These are phyloP conservation scores for Cryptomyrus ogoouensis DNA, from an alignment of 2,113 vertebrate genomes.

Conservation along the genomic window DNA sequence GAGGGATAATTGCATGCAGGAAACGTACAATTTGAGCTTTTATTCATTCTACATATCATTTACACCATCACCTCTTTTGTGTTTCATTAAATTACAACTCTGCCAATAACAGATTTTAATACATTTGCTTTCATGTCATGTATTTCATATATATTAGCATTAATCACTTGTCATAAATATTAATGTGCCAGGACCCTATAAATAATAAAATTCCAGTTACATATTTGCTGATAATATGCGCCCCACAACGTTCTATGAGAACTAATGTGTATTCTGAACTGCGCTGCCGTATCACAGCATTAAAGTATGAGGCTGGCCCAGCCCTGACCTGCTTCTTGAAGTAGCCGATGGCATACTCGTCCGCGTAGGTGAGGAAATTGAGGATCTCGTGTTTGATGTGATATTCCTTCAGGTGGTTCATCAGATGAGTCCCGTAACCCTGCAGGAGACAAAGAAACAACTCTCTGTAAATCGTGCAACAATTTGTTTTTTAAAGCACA, in stretches of 20 bases:
- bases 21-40: neutral
- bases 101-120: neutral
- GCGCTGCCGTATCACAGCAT: neutral
- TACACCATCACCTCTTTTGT: neutral
- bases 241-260: neutral
- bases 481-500: neutral
- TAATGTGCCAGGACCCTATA: neutral
- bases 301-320: neutral
- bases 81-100: conserved; percentile 4
- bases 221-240: neutral
- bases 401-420: conserved; percentile 98
- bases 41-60: neutral
- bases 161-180: neutral
- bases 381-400: conserved; percentile 96
- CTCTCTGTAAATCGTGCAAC: neutral
- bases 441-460: conserved; percentile 35
- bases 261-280: neutral
- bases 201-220: neutral
- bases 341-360: conserved; percentile 97
- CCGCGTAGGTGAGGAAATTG: conserved; percentile 96
- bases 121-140: neutral
- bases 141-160: neutral
- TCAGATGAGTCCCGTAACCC: conserved; percentile 96
- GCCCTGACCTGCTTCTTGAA: conserved; percentile 92
- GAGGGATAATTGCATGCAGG: neutral